Evolutionary conservation across 2,888 invertebrate species (phyloP).

Genomic region (Platypus cylindrus): DNA sequence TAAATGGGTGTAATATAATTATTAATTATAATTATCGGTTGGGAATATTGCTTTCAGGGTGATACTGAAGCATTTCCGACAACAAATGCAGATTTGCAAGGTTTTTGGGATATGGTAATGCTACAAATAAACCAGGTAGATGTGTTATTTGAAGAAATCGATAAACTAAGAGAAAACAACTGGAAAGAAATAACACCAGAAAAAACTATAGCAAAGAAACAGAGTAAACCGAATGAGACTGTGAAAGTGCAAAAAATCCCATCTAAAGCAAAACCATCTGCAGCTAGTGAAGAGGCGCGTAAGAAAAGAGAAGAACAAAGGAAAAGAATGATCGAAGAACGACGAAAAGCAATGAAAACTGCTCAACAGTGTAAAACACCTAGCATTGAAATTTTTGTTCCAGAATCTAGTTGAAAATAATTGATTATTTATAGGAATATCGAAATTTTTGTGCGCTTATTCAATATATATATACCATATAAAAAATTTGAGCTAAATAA

Average conservation of each 20-base stretch:
- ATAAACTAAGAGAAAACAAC: constrained; percentile 45
- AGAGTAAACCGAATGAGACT: constrained; percentile 18
- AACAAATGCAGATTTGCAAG: constrained; percentile 79
- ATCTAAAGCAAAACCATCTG: constrained; percentile 23
- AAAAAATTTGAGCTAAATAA: constrained; percentile 2
- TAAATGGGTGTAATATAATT: neutral
- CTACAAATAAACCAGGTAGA: constrained; percentile 82
- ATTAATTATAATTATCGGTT: neutral
- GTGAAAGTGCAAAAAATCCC: constrained; percentile 17
- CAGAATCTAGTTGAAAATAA: constrained; percentile 33
- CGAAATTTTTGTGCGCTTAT: constrained; percentile 6
- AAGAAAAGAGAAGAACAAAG: constrained; percentile 55
- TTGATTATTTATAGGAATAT: constrained; percentile 6
- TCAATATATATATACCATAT: constrained; percentile 1
- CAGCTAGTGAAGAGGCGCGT: constrained; percentile 40
- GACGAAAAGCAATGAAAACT: constrained; percentile 45
- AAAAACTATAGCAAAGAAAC: constrained; percentile 13
- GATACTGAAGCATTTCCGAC: constrained; percentile 77
- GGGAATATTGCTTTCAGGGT: constrained; percentile 35
- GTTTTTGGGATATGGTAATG: constrained; percentile 97
- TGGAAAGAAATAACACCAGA: constrained; percentile 48
- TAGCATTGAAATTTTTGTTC: constrained; percentile 36
- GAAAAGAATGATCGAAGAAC: constrained; percentile 67
- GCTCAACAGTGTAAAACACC: constrained; percentile 26
- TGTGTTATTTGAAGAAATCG: constrained; percentile 59